phyloP scores from a whole-genome alignment of 2,888 invertebrate species.

The Apomyelois bistriatella region DNA sequence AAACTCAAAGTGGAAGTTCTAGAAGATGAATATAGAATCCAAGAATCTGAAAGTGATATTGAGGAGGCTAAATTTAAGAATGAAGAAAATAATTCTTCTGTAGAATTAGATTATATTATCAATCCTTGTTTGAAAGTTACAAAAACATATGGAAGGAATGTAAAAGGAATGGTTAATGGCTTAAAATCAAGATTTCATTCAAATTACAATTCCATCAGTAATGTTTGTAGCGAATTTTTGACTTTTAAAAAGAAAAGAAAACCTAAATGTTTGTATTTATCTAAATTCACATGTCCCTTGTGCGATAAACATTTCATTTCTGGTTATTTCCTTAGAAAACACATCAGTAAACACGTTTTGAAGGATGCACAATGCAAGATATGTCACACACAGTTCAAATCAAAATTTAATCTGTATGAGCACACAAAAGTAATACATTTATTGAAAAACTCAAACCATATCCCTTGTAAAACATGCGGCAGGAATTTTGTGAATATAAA shows the following conservation, averaged over 20 bases:
- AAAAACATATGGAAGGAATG: conserved; percentile 40
- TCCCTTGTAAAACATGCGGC: conserved; percentile 48
- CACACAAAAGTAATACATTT: conserved; percentile 56
- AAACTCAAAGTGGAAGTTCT: conserved; percentile 53
- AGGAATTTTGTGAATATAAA: conserved; percentile 37
- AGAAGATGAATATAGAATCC: conserved; percentile 65
- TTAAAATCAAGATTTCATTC: conserved; percentile 25
- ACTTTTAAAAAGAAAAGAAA: conserved; percentile 53
- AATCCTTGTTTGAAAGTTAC: conserved; percentile 37
- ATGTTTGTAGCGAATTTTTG: conserved; percentile 58
- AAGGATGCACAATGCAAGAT: conserved; percentile 40
- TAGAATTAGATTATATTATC: conserved; percentile 14
- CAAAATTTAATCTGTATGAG: conserved; percentile 57
- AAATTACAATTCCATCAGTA: conserved; percentile 22
- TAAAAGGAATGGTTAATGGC: conserved; percentile 49
- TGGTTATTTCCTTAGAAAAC: conserved; percentile 57
- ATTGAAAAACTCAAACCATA: conserved; percentile 29
- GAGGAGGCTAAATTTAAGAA: conserved; percentile 19
- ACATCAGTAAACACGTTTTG: conserved; percentile 49
- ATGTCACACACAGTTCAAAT: conserved; percentile 44
- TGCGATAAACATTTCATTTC: conserved; percentile 65
- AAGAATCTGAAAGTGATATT: conserved; percentile 36
- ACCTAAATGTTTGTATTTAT: conserved; percentile 22
- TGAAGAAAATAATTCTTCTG: conserved; percentile 6
- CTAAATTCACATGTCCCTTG: conserved; percentile 50